A percentile compares a stretch with the other conserved stretches of the same genome.
Conservation (phyloP, 2,113 vertebrate species). For the Labeo catla region DNA sequence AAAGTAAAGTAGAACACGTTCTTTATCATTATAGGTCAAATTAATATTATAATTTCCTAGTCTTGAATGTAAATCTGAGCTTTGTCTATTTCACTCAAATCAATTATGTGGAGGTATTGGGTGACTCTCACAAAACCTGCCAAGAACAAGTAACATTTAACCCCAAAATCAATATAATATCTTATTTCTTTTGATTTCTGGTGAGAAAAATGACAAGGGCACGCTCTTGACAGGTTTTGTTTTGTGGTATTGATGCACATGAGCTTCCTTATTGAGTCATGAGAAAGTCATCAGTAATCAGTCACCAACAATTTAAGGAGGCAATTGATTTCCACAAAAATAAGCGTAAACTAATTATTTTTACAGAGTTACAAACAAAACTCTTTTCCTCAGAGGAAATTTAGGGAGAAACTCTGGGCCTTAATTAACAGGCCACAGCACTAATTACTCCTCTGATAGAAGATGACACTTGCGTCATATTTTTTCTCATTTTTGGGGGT, state of each 20-base stretch:
- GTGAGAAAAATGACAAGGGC: not conserved
- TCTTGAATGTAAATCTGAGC: not conserved
- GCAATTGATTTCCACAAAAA: not conserved
- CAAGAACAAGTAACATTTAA: not conserved
- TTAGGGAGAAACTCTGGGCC: not conserved
- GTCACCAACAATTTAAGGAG: not conserved
- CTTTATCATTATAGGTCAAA: not conserved
- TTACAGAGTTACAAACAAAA: not conserved
- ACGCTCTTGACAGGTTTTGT: not conserved
- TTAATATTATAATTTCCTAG: too few species aligned
- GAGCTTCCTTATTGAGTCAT: not conserved
- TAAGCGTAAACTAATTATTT: not conserved
- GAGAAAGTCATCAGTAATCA: not conserved
- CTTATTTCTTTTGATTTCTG: not conserved
- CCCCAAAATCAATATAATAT: not conserved
- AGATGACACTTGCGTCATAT: not conserved
- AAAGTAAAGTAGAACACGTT: not conserved
- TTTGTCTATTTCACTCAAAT: too few species aligned
- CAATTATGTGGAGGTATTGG: too few species aligned
- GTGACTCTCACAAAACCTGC: not conserved
- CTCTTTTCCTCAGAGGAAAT: not conserved
- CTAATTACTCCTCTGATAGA: slow-evolving; percentile 11
- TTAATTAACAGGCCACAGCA: slow-evolving; percentile 18
- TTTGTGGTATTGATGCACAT: not conserved
- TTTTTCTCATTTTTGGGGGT: not conserved